These are phyloP conservation scores for Chionomys nivalis DNA, from an alignment of 2,113 vertebrate species.

Conservation along the genomic window DNA sequence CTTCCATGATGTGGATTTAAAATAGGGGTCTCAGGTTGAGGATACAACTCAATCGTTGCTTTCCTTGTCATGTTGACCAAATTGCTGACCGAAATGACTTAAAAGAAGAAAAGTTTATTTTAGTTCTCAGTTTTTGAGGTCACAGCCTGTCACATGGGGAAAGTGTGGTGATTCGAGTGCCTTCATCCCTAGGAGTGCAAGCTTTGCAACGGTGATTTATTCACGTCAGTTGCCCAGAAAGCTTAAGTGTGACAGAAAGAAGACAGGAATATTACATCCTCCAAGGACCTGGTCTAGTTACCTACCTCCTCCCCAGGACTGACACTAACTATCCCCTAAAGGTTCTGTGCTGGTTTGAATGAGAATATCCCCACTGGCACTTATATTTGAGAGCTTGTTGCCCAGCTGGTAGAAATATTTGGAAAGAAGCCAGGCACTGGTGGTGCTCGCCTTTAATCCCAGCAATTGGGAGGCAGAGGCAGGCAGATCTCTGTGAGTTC, in stretches of 20 bases:
- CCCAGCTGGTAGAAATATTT: neutral
- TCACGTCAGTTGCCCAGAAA: neutral
- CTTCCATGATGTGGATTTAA: neutral
- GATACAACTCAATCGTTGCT: neutral
- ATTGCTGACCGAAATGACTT: neutral
- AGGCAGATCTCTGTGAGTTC: too few species aligned
- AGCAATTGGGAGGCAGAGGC: too few species aligned
- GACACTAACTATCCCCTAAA: neutral
- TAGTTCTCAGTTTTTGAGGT: neutral
- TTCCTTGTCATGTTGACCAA: neutral
- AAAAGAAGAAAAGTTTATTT: neutral
- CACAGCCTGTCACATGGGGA: neutral
- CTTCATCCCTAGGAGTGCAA: too few species aligned
- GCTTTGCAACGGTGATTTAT: neutral
- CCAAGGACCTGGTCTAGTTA: neutral
- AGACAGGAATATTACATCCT: neutral
- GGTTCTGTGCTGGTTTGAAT: neutral
- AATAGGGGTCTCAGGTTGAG: neutral
- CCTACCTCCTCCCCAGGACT: neutral
- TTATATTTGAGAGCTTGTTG: neutral
- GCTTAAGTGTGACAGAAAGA: neutral
- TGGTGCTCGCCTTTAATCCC: too few species aligned
- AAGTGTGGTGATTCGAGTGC: accelerated
- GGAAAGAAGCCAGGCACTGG: neutral
- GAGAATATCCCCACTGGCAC: neutral